These are phyloP conservation scores for Patagioenas fasciata DNA, from an alignment of 2,113 vertebrate genomes.

Conservation along the genomic window DNA sequence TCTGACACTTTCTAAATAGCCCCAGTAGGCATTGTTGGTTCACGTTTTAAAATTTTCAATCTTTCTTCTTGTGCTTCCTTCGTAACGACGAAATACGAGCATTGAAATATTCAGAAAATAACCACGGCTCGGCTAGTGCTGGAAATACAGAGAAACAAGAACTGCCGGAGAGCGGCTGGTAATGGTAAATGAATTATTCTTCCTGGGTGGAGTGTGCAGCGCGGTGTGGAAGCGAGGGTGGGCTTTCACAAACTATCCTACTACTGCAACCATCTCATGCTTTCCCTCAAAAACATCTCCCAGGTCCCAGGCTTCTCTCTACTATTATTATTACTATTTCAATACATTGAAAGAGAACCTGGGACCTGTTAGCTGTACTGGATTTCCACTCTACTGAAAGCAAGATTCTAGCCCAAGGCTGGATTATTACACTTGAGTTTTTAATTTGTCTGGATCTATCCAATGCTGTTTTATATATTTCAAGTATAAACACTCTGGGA, in stretches of 20 bases:
- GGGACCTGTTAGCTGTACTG: background rate
- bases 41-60: background rate
- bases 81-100: background rate
- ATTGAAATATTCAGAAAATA: background rate
- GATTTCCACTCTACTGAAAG: background rate
- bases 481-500: background rate
- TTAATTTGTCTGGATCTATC: background rate
- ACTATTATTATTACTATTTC: too few species aligned
- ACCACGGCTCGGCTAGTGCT: background rate
- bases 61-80: background rate
- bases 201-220: background rate
- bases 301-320: background rate
- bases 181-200: background rate
- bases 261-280: background rate
- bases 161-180: rapidly evolving
- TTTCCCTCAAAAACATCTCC: background rate
- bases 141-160: background rate
- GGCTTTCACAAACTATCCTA: background rate
- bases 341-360: background rate
- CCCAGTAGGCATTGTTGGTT: background rate
- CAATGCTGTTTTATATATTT: background rate
- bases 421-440: background rate
- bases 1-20: background rate
- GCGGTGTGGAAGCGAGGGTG: background rate
- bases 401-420: background rate